Evolutionary conservation across 2,797 vertebrate genomes (phyloP).

Genomic region (Catharus ustulatus): DNA sequence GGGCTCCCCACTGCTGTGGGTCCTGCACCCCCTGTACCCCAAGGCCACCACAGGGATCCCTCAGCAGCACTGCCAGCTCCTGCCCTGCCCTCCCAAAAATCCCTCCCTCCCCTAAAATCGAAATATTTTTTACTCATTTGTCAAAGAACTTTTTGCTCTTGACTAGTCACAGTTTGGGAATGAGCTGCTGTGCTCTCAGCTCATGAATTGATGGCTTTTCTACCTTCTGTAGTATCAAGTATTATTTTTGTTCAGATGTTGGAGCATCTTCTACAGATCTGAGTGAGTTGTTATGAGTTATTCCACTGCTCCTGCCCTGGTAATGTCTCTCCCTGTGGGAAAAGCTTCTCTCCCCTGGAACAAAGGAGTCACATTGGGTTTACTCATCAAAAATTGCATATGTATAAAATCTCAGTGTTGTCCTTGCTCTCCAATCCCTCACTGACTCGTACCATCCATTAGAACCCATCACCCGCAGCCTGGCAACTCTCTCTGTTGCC

Average conservation of each 20-base stretch:
- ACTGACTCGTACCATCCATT: background rate
- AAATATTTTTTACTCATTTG: background rate
- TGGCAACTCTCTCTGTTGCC: slow-evolving; percentile 56
- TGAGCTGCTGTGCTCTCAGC: background rate
- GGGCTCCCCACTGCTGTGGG: accelerated
- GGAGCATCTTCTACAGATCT: background rate
- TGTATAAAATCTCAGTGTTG: background rate
- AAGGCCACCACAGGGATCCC: accelerated
- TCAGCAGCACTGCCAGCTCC: background rate
- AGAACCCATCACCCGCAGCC: slow-evolving; percentile 23
- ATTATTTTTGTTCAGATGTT: background rate
- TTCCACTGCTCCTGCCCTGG: background rate
- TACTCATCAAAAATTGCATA: background rate
- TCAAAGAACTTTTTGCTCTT: background rate
- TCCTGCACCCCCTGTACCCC: background rate
- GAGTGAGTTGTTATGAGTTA: background rate
- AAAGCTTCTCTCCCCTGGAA: background rate
- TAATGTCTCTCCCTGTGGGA: background rate
- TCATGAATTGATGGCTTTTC: accelerated
- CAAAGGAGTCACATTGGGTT: slow-evolving; percentile 1
- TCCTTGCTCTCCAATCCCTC: background rate
- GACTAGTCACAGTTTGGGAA: background rate
- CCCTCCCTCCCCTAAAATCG: background rate
- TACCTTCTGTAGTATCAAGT: accelerated
- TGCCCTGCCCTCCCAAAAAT: background rate